These are phyloP conservation scores for Zonitis immaculata DNA, from an alignment of 2,888 invertebrate species.

Conservation along the genomic window DNA sequence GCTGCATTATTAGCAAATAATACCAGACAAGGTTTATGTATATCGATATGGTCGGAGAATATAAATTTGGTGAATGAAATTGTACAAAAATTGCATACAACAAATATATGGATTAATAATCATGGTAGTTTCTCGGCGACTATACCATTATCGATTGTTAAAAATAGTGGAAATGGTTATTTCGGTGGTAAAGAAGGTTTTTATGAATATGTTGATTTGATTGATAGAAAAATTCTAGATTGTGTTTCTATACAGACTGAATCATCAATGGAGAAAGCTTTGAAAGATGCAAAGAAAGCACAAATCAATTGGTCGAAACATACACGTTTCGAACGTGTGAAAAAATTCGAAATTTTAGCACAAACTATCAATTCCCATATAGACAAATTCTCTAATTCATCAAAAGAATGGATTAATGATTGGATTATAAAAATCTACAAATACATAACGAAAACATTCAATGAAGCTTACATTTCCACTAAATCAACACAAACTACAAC, in stretches of 20 bases:
- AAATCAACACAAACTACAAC: slow-evolving; percentile 26
- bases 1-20: slow-evolving; percentile 55
- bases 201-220: slow-evolving; percentile 24
- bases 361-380: slow-evolving; percentile 22
- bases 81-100: slow-evolving; percentile 48
- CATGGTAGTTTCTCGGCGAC: slow-evolving; percentile 52
- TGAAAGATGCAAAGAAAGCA: slow-evolving; percentile 50
- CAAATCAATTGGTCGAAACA: slow-evolving; percentile 43
- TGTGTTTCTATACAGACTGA: slow-evolving; percentile 1
- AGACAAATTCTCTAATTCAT: slow-evolving; percentile 17
- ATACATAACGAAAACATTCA: slow-evolving; percentile 12
- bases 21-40: slow-evolving; percentile 49
- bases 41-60: slow-evolving; percentile 57
- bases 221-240: slow-evolving; percentile 1
- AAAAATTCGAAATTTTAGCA: slow-evolving; percentile 27
- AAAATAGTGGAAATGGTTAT: slow-evolving; percentile 53
- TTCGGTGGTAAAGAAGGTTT: slow-evolving; percentile 48
- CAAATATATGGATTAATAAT: slow-evolving; percentile 53
- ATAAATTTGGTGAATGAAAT: slow-evolving; percentile 53
- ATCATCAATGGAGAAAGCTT: slow-evolving; percentile 47
- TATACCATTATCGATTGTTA: slow-evolving; percentile 50
- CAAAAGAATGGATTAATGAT: slow-evolving; percentile 18
- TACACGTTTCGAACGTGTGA: slow-evolving; percentile 23
- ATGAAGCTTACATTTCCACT: slow-evolving; percentile 3
- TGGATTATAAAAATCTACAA: slow-evolving; percentile 28